phyloP scores from a whole-genome alignment of 1,140 invertebrate genomes.

The Batillaria attramentaria region DNA sequence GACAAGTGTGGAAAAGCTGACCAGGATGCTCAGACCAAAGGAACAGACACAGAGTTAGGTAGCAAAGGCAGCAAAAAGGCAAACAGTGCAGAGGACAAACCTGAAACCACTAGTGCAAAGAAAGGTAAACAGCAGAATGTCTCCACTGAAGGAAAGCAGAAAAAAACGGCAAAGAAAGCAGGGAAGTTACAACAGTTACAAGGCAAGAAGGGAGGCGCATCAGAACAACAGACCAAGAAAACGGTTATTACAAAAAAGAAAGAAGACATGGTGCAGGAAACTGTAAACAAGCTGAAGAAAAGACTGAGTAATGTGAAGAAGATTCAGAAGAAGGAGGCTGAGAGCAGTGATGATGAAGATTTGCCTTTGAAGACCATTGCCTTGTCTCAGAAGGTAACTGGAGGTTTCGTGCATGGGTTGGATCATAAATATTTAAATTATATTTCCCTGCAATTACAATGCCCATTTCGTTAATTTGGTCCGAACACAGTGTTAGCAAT shows the following conservation, averaged over 20 bases:
- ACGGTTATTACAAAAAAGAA: not conserved
- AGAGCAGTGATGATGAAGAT: constrained; percentile 20
- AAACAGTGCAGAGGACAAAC: too few relatives aligned
- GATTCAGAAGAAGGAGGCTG: not conserved
- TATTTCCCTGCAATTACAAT: too few relatives aligned
- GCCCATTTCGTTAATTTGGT: too few relatives aligned
- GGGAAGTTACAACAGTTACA: constrained; percentile 12
- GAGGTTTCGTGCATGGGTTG: not conserved
- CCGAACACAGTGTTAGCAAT: too few relatives aligned
- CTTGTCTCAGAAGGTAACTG: constrained; percentile 9
- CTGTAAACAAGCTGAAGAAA: not conserved
- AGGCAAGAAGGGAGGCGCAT: constrained; percentile 19
- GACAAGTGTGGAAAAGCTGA: constrained; percentile 35
- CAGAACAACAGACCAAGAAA: constrained; percentile 30
- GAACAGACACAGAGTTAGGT: too few relatives aligned
- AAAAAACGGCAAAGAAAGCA: constrained; percentile 15
- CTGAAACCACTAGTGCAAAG: too few relatives aligned
- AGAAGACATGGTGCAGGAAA: not conserved
- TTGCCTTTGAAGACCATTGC: constrained; percentile 26
- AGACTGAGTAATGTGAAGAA: constrained; percentile 23
- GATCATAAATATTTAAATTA: too few relatives aligned
- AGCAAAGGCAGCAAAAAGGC: too few relatives aligned
- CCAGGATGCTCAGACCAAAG: too few relatives aligned
- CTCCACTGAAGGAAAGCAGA: constrained; percentile 71
- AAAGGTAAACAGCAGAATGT: too few relatives aligned